These are phyloP conservation scores for Eupithecia inturbata DNA, from an alignment of 2,888 invertebrate species.

Conservation along the genomic window DNA sequence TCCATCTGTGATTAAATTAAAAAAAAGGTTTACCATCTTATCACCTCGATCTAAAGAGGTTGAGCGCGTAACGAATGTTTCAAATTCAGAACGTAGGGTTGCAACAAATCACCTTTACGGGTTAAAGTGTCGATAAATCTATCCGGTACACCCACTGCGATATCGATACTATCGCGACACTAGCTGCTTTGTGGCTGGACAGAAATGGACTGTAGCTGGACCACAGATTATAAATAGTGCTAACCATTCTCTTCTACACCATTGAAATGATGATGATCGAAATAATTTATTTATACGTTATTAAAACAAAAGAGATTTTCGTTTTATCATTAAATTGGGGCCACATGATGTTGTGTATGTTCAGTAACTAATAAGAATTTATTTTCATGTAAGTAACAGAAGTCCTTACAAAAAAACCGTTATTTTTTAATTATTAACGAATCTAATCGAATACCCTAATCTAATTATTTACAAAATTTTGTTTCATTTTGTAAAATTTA, in stretches of 20 bases:
- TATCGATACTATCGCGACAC: slow-evolving; percentile 67
- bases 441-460: no score
- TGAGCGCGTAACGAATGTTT: slow-evolving; percentile 49
- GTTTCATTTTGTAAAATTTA: no score
- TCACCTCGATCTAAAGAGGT: slow-evolving; percentile 39
- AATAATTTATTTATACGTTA: background rate
- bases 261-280: background rate
- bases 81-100: slow-evolving; percentile 54
- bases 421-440: no score
- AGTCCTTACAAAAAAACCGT: no score
- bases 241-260: background rate
- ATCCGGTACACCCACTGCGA: slow-evolving; percentile 70
- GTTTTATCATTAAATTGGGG: no score
- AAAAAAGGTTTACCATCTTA: slow-evolving; percentile 26
- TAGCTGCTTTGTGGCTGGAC: slow-evolving; percentile 65
- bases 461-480: no score
- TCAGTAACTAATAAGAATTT: no score
- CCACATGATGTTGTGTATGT: no score
- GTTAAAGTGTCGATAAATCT: slow-evolving; percentile 74
- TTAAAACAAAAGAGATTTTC: background rate
- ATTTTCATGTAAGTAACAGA: no score
- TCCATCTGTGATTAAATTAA: slow-evolving; percentile 21
- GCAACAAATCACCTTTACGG: slow-evolving; percentile 76
- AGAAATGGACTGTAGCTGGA: slow-evolving; percentile 67
- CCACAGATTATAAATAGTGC: slow-evolving; percentile 15